phyloP scores from a whole-genome alignment of 23 tunicate genomes.

The Ascidia mentula region DNA sequence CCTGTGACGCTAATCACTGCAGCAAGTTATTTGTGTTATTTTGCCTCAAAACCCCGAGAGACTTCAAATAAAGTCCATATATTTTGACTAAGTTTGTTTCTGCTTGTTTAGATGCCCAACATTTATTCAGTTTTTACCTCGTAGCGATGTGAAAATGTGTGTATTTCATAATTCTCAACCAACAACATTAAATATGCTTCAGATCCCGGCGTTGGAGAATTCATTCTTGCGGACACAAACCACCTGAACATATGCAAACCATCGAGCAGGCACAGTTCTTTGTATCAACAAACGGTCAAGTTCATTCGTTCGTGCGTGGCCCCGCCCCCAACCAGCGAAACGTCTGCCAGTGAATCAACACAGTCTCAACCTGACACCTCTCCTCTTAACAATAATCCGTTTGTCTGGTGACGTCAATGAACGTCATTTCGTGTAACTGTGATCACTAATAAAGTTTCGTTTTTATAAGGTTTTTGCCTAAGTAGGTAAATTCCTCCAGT shows the following conservation, averaged over 20 bases:
- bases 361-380: neutral
- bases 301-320: conserved; percentile 47
- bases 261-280: conserved; percentile 40
- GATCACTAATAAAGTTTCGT: too few relatives aligned
- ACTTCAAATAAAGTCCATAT: too few relatives aligned
- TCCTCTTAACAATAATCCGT: neutral
- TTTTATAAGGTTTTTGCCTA: too few relatives aligned
- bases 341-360: neutral
- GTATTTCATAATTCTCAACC: neutral
- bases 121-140: too few relatives aligned
- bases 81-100: too few relatives aligned
- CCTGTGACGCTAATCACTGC: too few relatives aligned
- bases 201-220: conserved; percentile 77
- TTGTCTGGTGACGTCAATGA: neutral
- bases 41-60: too few relatives aligned
- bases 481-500: too few relatives aligned
- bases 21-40: too few relatives aligned
- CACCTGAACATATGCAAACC: conserved; percentile 89
- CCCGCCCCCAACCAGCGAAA: conserved; percentile 12
- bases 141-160: neutral
- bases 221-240: conserved; percentile 54
- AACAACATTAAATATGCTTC: neutral
- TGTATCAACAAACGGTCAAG: conserved; percentile 55
- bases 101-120: too few relatives aligned
- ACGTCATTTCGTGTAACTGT: too few relatives aligned